Evolutionary conservation across 1,140 invertebrate species (phyloP).

Genomic region (Orchestia grillus): DNA sequence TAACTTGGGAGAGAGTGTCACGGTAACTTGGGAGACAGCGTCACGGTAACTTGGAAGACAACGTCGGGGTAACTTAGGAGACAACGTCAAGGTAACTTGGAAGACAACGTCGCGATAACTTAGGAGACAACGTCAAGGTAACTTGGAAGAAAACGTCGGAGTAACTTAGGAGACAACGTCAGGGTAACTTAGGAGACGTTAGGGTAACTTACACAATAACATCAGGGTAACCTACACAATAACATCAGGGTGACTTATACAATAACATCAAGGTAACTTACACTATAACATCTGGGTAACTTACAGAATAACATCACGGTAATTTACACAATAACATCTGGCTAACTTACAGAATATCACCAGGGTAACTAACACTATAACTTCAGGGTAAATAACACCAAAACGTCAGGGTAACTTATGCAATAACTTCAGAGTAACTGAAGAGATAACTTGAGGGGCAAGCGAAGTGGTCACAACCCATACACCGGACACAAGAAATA

Average conservation of each 20-base stretch:
- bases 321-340: not conserved
- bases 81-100: not conserved
- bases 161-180: too few species aligned
- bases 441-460: too few species aligned
- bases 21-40: too few species aligned
- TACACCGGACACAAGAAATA: too few species aligned
- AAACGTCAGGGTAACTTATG: not conserved
- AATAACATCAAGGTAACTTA: not conserved
- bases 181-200: not conserved
- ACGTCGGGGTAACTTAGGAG: too few species aligned
- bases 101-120: not conserved
- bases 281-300: not conserved
- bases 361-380: not conserved
- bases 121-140: not conserved
- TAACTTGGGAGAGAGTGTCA: too few species aligned
- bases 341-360: not conserved
- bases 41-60: too few species aligned
- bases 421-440: not conserved
- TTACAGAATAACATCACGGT: not conserved
- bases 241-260: not conserved
- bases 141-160: not conserved
- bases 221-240: not conserved
- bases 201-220: not conserved
- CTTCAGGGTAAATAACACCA: not conserved
- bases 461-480: too few species aligned